Evolutionary conservation across 2,888 invertebrate species (phyloP).

Genomic region (Tanytarsus gracilentus): DNA sequence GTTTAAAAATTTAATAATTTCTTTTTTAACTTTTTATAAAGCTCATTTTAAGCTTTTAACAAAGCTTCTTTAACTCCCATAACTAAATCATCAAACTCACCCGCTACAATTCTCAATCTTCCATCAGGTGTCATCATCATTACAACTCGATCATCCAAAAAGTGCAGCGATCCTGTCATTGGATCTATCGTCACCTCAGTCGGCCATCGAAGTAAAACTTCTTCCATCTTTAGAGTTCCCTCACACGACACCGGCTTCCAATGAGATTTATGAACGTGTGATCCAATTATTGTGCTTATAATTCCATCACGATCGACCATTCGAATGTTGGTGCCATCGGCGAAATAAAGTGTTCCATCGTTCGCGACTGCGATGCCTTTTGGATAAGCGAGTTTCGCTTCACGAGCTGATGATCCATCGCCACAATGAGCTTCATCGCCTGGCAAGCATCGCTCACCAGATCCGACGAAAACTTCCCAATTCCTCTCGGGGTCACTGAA

Average conservation of each 20-base stretch:
- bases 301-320: conserved; percentile 89
- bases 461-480: conserved; percentile 92
- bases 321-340: conserved; percentile 89
- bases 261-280: conserved; percentile 86
- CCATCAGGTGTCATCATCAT: conserved; percentile 85
- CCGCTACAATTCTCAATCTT: conserved; percentile 85
- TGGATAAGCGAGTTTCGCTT: conserved; percentile 90
- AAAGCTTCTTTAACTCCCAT: no score
- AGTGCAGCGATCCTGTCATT: conserved; percentile 85
- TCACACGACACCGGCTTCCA: conserved; percentile 92
- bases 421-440: conserved; percentile 94
- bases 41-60: no score
- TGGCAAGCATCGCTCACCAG: conserved; percentile 85
- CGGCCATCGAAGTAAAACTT: conserved; percentile 92
- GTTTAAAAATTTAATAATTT: no score
- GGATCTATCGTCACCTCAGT: conserved; percentile 92
- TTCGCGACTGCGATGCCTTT: conserved; percentile 89
- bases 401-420: conserved; percentile 84
- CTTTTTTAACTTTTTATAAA: no score
- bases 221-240: conserved; percentile 82
- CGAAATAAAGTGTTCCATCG: conserved; percentile 87
- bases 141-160: conserved; percentile 94
- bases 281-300: conserved; percentile 84
- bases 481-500: conserved; percentile 80
- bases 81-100: no score